Evolutionary conservation across 2,113 vertebrate genomes (phyloP).

Genomic region (Ammospiza nelsoni): DNA sequence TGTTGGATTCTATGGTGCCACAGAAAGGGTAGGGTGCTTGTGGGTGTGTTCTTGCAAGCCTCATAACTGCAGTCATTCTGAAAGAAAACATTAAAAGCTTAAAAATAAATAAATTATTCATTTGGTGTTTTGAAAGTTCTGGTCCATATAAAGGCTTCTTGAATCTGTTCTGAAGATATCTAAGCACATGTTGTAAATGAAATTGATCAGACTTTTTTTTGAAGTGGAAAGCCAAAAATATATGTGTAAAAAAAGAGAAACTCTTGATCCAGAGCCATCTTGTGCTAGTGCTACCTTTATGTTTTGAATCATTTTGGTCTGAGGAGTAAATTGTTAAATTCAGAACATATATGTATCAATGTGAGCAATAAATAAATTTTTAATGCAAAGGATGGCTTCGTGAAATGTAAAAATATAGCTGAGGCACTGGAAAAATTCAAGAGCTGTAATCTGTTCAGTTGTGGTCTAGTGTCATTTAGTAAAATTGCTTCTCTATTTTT

Average conservation of each 20-base stretch:
- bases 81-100: neutral
- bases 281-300: neutral
- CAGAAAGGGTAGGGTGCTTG: neutral
- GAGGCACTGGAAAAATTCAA: slow-evolving; percentile 9
- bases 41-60: neutral
- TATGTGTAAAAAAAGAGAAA: neutral
- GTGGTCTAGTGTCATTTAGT: neutral
- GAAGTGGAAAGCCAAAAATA: neutral
- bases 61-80: neutral
- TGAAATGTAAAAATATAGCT: neutral
- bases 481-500: neutral
- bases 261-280: neutral
- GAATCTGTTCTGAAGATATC: neutral
- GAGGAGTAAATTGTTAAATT: slow-evolving; percentile 4
- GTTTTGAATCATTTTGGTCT: neutral
- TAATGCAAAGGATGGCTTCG: slow-evolving; percentile 5
- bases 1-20: neutral
- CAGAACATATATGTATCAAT: neutral
- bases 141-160: neutral
- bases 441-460: slow-evolving; percentile 13
- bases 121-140: neutral
- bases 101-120: neutral
- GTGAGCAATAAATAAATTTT: neutral
- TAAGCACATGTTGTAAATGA: neutral
- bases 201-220: neutral